Evolutionary conservation across 2,113 vertebrate species (phyloP), one percentile per base, ranked within the genome.

Genomic region (Entosphenus tridentatus): DNA sequence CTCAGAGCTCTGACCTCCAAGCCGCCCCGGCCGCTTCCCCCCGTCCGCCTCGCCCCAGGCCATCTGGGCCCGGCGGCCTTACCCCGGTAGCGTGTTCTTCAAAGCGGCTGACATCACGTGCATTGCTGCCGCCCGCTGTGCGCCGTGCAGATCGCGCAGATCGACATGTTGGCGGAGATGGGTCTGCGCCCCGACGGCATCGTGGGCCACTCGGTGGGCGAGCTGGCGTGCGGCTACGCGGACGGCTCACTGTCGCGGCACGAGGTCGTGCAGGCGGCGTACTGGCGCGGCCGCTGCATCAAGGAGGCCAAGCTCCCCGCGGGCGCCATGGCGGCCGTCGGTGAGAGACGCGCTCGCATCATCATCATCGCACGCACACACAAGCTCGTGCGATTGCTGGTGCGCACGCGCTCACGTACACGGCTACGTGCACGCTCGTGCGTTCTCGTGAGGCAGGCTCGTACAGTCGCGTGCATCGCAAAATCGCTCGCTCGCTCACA

Each of bases 281-380:
- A 96, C 58, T 98, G 93, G 93, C 82, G 93, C 57, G 92, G 92
- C 2, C 77, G 81, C 56, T 88, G 88, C 2, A 87, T 98, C 77
- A 89, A 85, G 74, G 92, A 95, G 56, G 85, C 88, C 54, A 78
- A 78, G 59, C 76, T 98, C 21, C 86, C 89, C 0, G 72, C 83
- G 0, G 93, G 93, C 14, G 82, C 82, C 75, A 98, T 98, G 93
- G 93, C 92, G 21, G 93, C 93, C 56, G 85, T 98, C 2, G 93
- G 93, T 97, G 78, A 69, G 89, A 74, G 7, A 12, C 12, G 2
- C 39, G 39, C 39, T 39, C 39, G 39, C 39, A 39, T 39, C 39
- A 39, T 39, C 21, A 39, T 39, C 39, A 39, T 39, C 39, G 39
- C 39, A 39, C 39, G 39, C 39, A 5, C 39, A 39, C 39, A 39